Percentiles rank a stretch among this genome's conserved stretches.
Conservation (phyloP, 2,113 vertebrate genomes). For the Callipepla squamata region DNA sequence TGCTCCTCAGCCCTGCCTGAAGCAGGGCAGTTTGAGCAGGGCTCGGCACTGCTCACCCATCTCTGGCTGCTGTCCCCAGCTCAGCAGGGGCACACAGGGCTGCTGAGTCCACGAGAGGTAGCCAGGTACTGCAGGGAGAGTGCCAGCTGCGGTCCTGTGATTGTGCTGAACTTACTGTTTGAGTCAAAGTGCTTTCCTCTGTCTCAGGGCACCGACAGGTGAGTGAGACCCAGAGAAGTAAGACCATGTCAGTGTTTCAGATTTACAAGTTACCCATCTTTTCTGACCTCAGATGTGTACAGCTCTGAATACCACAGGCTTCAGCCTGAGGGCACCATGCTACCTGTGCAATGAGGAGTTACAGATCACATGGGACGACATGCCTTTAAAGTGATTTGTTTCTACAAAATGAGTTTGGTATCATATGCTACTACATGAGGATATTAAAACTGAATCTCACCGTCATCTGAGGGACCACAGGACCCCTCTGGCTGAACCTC, state of each 20-base stretch:
- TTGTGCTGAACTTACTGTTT: rapidly evolving
- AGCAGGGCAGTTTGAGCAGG: rapidly evolving
- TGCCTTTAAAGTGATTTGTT: background rate
- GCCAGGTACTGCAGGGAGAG: background rate
- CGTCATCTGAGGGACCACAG: too few relatives aligned
- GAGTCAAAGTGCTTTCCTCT: rapidly evolving
- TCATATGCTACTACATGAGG: background rate
- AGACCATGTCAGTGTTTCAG: background rate
- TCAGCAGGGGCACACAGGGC: rapidly evolving
- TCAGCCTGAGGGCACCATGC: background rate
- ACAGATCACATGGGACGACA: background rate
- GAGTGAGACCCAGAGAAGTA: background rate
- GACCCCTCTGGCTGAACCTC: rapidly evolving
- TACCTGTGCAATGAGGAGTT: background rate
- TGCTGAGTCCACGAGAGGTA: rapidly evolving
- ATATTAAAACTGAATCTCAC: background rate
- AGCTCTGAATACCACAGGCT: background rate
- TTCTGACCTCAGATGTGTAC: background rate
- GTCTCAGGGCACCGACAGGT: rapidly evolving
- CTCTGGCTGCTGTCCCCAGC: rapidly evolving
- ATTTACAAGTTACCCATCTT: background rate
- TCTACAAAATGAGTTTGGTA: background rate
- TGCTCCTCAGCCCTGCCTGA: rapidly evolving
- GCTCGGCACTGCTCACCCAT: rapidly evolving
- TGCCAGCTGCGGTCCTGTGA: rapidly evolving